Base-by-base conservation (phyloP, 2,113 vertebrate genomes). In the Amphiprion percula region DNA sequence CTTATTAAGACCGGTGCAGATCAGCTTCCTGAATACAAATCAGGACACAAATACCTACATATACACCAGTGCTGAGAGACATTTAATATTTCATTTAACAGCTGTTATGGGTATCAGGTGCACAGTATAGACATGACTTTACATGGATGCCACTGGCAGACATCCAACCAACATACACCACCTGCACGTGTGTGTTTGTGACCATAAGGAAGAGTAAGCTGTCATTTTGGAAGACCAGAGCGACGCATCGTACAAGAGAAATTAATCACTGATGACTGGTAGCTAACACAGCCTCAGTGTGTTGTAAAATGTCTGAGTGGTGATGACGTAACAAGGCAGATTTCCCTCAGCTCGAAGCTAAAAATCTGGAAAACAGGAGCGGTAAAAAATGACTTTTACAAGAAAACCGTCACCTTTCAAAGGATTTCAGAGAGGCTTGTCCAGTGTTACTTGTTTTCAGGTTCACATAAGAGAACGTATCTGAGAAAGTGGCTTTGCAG, bases 41-140 rank as follows among this genome's bases (percentile, higher is more conserved):
- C 53, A 21, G 24, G 4, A 77, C 50, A 58, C 71, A 67, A 79
- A 74, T 10, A 44, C n/a, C 33, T 14, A 37, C 56, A 53, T 71
- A 39, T 50, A 24, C 30, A 69, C 6, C 4, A 64, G 37, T 30
- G n/a, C 19, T 58, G 47, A 11, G 15, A 49, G 44, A 71, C 50
- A 46, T 26, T 79, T 9, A 72, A 65, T 72, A 53, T 77, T 63
- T 49, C 11, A 71, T 61, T 72, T 23, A 60, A 24, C 80, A 84
- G 68, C 74, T 81, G 76, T 69, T 85, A 63, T 33, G 30, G 59
- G 24, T 46, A 26, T 24, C 73, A 63, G 79, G 67, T 77, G 80
- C 53, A 55, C 15, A 14, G 46, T 55, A 59, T 12, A 61, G 50
- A 67, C 49, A 10, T 28, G 56, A 54, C 17, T 83, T 37, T 67